A percentile compares a stretch with the other conserved stretches of the same genome.
These are phyloP conservation scores for Hylaea fasciaria DNA, from an alignment of 2,888 invertebrate species.

Conservation along the genomic window DNA sequence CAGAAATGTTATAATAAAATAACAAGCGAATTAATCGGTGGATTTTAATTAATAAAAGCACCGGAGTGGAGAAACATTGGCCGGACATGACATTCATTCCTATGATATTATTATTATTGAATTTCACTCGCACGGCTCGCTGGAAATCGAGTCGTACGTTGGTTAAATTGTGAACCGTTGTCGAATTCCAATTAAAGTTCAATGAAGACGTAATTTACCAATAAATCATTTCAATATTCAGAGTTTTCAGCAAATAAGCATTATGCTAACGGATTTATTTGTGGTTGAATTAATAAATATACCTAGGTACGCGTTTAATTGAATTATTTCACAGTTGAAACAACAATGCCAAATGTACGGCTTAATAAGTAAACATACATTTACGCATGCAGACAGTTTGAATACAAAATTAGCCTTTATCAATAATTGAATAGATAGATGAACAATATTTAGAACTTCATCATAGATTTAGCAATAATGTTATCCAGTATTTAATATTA, in stretches of 20 bases:
- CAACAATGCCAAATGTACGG: slow-evolving; percentile 20
- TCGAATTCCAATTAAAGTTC: slow-evolving; percentile 60
- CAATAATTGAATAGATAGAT: neutral
- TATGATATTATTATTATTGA: slow-evolving; percentile 52
- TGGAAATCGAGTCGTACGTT: slow-evolving; percentile 50
- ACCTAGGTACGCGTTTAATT: slow-evolving; percentile 33
- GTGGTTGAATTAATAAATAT: slow-evolving; percentile 45
- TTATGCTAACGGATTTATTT: slow-evolving; percentile 45
- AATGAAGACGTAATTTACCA: slow-evolving; percentile 60
- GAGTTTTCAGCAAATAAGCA: slow-evolving; percentile 46
- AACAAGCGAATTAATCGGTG: slow-evolving; percentile 39
- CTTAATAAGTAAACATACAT: slow-evolving; percentile 19
- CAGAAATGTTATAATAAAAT: slow-evolving; percentile 29
- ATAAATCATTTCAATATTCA: slow-evolving; percentile 55
- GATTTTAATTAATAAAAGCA: slow-evolving; percentile 51
- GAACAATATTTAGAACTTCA: too few relatives aligned
- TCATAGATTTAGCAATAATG: too few relatives aligned
- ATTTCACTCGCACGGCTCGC: slow-evolving; percentile 50
- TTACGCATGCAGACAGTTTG: neutral
- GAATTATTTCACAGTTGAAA: slow-evolving; percentile 39
- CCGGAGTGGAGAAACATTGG: slow-evolving; percentile 43
- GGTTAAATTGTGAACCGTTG: slow-evolving; percentile 52
- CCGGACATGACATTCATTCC: slow-evolving; percentile 43
- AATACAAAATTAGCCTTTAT: slow-evolving; percentile 4
- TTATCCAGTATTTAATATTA: too few relatives aligned